Evolutionary conservation across 2,113 vertebrate species (phyloP).

Genomic region (Gnathochromis pfefferi): DNA sequence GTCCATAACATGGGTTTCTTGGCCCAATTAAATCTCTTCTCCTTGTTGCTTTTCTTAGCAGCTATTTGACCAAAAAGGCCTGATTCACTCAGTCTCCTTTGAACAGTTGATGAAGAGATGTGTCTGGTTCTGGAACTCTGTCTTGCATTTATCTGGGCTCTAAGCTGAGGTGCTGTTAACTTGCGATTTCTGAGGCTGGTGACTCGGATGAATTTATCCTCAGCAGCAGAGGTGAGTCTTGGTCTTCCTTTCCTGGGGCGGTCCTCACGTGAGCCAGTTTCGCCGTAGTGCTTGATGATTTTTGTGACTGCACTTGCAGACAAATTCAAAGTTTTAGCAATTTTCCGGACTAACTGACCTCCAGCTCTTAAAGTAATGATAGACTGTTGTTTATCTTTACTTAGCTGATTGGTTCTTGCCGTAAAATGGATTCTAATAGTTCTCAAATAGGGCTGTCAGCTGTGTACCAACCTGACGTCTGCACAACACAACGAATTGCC

Average conservation of each 20-base stretch:
- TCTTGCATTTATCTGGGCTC: not conserved
- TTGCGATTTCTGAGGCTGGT: not conserved
- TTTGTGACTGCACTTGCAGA: not conserved
- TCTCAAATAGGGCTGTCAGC: not conserved
- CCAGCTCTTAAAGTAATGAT: not conserved
- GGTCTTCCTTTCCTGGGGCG: not conserved
- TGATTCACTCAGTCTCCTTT: fast-evolving
- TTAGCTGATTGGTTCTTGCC: not conserved
- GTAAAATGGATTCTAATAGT: not conserved
- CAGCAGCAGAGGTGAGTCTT: not conserved
- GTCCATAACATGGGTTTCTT: not conserved
- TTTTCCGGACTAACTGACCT: not conserved
- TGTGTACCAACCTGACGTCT: not conserved
- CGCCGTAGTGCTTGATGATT: fast-evolving
- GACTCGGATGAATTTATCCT: not conserved
- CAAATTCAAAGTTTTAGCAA: not conserved
- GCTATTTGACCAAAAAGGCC: not conserved
- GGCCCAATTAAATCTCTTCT: not conserved
- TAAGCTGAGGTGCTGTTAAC: not conserved
- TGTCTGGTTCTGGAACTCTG: not conserved
- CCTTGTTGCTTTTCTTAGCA: not conserved
- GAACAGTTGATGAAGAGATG: not conserved
- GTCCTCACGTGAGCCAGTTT: not conserved
- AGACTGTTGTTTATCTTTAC: not conserved
- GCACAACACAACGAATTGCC: not conserved